Conservation (phyloP, 2,113 vertebrate species). For the Anser cygnoides region DNA sequence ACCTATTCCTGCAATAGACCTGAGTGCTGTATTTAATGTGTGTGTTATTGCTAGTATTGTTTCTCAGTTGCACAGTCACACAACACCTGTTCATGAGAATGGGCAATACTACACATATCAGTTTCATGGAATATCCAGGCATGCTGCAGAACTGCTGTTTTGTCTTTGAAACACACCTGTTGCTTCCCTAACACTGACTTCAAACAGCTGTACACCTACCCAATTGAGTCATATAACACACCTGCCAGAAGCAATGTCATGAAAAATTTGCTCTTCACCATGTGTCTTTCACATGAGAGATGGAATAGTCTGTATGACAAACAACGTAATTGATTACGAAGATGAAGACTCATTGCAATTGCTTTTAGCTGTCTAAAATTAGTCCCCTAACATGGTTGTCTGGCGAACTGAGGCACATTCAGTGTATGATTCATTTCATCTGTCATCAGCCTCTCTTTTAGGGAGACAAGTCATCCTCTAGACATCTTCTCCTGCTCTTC, state of each 20-base stretch:
- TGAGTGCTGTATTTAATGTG: background rate
- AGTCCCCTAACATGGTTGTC: background rate
- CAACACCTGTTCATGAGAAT: background rate
- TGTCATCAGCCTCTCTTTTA: background rate
- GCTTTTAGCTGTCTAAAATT: background rate
- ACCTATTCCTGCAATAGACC: background rate
- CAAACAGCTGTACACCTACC: accelerated
- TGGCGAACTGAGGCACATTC: background rate
- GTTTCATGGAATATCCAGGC: background rate
- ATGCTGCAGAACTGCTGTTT: background rate
- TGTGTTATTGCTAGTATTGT: accelerated
- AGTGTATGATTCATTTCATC: background rate
- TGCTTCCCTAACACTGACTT: background rate
- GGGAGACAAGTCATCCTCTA: background rate
- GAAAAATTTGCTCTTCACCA: background rate
- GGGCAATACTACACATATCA: background rate
- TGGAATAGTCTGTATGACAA: background rate
- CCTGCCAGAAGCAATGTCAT: background rate
- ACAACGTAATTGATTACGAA: background rate
- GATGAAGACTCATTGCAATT: background rate
- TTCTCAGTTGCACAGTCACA: background rate
- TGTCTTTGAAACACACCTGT: background rate
- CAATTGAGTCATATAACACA: accelerated
- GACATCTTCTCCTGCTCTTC: background rate
- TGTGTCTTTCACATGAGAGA: background rate